Base-by-base conservation (phyloP, 2,888 invertebrate species). In the Anorthoa munda region DNA sequence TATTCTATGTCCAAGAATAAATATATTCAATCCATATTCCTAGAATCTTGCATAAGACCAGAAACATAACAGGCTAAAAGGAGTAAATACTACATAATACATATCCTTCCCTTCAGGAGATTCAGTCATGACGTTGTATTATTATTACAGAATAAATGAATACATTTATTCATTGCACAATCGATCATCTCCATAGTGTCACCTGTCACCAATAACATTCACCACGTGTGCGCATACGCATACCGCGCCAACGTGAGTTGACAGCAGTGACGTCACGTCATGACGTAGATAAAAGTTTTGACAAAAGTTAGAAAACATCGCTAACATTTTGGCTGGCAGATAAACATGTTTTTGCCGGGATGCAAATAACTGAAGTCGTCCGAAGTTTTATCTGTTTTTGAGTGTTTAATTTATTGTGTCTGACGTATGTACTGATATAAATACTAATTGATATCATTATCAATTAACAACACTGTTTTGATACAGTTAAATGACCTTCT, bases 321-420 rank as follows among this genome's bases (percentile, higher is more conserved):
- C 58, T 70, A 77, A 75, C 58, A 82, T 82, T 86, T 84, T 86
- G 84, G 86, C 85, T 66, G 67, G 59, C 23, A 65, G 60, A 84
- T 79, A 86, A 85, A 86, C 86, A 85, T 85, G 86, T 85, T 85
- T 85, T 60, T 85, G 86, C 76, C 75, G 53, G 45, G 77, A 72
- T 65, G 67, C 65, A 70, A 81, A 83, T 83, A 85, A 71, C 63
- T 63, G 55, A 67, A 72, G 68, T 55, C 67, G 56, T 66, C 48
- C 11, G 53, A 46, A 53, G 23, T 65, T 73, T 72, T 66, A 72
- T 74, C 21, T 68, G 65, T 56, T 77, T 56, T 66, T 51, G 53
- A 70, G 31, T 56, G 66, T 69, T 69, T 60, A 66, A 71, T 83
- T 79, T 74, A 71, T 61, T 64, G 55, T 21, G 15, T 66, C 50